Base-by-base conservation (phyloP, 2,797 vertebrate species). In the Hemibagrus guttatus region DNA sequence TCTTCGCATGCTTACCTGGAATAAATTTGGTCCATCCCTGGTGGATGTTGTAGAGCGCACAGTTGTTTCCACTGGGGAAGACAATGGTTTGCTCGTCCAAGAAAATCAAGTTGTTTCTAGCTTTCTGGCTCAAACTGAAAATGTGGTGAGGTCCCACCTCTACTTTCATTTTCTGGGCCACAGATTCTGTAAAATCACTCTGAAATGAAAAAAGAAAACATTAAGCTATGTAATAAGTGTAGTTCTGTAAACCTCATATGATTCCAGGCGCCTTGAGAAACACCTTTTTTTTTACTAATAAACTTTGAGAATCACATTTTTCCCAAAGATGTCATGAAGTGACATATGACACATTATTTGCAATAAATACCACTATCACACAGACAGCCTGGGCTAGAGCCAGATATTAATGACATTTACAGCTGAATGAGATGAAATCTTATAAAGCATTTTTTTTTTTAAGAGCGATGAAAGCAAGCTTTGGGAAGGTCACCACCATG, bases 21-120 rank as follows among this genome's bases (percentile, higher is more conserved):
- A 98, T 95, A 92, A 99, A 97, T 89, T 93, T 95, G 93, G 98
- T 97, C 91, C 93, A 94, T 87, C 94, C 94, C 52, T 96, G 95
- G 88, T 95, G 92, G 3, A 95, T 91, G 92, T 98, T 97, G 87
- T 96, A 96, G 76, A 95, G 95, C 81, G 98, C 94, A 83, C 96
- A 97, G 94, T 95, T 94, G 91, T 97, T 96, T 54, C 97, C 98
- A 74, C 94, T 93, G 28, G 97, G 96, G 87, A 96, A 97, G 19
- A 98, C 94, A 39, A 99, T 91, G 1, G 96, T 97, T 71, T 96
- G 94, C 28, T 99, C 97, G 81, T 98, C 97, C 63, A 95, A 87
- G 93, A 96, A 99, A 86, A 95, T 95, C 84, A 98, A 54, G 21
- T 97, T 97, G 90, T 97, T 97, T 0, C 85, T 90, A 11, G 98